Evolutionary conservation across 1,140 invertebrate genomes (phyloP), one percentile per base, ranked within the genome.

Genomic region (Parapsyche elsis): DNA sequence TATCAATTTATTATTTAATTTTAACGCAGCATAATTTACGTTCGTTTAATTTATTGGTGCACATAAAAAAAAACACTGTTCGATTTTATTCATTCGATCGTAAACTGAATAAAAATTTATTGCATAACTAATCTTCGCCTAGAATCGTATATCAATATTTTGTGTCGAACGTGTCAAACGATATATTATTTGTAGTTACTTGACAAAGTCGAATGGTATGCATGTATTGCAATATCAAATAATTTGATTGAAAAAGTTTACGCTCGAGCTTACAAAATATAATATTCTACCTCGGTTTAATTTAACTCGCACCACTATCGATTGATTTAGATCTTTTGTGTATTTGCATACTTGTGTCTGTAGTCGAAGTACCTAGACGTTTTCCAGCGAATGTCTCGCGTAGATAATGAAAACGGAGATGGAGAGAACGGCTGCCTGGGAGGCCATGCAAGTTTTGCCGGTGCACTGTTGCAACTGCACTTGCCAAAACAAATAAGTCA

Each of bases 401-500:
- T 24, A 67, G 64, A 67, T 67, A 67, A 67, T 67, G 64, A 67
- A 67, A 67, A 67, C 64, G 9, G 21, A 67, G 64, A 67, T 67
- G 64, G 10, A 67, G 64, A 61, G 64, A 16, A 12, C 21, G 0
- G 59, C 53, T 16, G 59, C 59, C 59, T 0, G n/a, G 16, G 12
- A 53, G 49, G 16, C 49, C 16, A 16, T 14, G 24, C 64, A 67
- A 67, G 64, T 67, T 67, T 67, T 24, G 5, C 21, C 64, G 9
- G 9, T 67, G 64, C 64, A 67, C 24, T 10, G 64, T 24, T 77
- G 57, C 75, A 38, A 26, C 24, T n/a, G 38, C 23, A 80, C 71
- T 80, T 80, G 79, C 79, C 79, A 80, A 80, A 80, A 80, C 79
- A 80, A 80, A 80, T 80, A 80, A 80, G 79, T 80, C 79, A 80